These are phyloP conservation scores for Apis mellifera DNA, from an alignment of 1,140 invertebrate genomes.

Conservation along the genomic window DNA sequence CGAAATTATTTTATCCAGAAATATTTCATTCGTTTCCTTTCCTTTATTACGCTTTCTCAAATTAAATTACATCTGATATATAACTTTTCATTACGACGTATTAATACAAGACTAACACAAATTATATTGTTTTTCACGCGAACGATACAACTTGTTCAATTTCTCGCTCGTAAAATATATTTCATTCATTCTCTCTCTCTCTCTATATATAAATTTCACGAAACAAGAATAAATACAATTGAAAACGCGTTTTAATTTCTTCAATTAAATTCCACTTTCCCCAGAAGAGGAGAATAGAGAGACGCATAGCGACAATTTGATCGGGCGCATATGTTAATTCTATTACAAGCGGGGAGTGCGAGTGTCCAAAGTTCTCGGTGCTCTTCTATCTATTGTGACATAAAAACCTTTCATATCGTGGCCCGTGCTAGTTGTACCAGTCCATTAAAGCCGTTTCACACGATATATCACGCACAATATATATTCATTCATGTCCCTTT, in stretches of 20 bases:
- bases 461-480: neutral
- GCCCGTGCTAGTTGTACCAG: neutral
- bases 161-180: neutral
- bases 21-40: neutral
- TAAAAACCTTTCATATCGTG: neutral
- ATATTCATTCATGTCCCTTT: slow-evolving; percentile 29
- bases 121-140: neutral
- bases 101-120: neutral
- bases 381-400: neutral
- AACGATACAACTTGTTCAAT: neutral
- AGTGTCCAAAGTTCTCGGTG: too few species aligned
- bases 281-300: too few species aligned
- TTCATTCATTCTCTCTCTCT: neutral
- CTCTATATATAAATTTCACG: too few species aligned
- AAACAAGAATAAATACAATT: neutral
- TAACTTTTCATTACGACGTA: too few species aligned
- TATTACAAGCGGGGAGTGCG: neutral
- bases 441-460: slow-evolving; percentile 19
- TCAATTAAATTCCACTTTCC: too few species aligned
- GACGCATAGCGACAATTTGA: too few species aligned
- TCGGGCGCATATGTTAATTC: neutral
- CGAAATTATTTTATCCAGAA: neutral
- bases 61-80: too few species aligned
- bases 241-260: too few species aligned
- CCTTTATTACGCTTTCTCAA: too few species aligned